Evolutionary conservation across 2,113 vertebrate genomes (phyloP).

Genomic region (Prietella phreatophila): DNA sequence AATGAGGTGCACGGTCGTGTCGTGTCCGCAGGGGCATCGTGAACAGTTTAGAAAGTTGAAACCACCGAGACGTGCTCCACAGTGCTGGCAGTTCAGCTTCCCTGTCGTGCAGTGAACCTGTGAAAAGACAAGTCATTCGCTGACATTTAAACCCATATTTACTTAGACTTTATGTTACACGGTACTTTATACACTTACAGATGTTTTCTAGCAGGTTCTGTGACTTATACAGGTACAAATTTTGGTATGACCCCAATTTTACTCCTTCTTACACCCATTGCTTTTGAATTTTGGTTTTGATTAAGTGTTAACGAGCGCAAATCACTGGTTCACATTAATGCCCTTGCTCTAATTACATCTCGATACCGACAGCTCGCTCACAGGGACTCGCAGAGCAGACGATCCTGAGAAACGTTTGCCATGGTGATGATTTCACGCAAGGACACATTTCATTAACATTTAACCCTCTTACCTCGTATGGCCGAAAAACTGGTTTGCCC

Average conservation of each 20-base stretch:
- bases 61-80: conserved; percentile 77
- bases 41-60: conserved; percentile 81
- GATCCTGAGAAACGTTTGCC: background rate
- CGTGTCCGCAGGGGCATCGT: conserved; percentile 77
- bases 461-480: too few relatives aligned
- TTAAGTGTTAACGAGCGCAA: background rate
- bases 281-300: background rate
- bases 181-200: background rate
- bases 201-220: background rate
- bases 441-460: background rate
- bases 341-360: background rate
- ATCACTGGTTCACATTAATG: background rate
- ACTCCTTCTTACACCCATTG: background rate
- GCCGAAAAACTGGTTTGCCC: too few relatives aligned
- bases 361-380: background rate
- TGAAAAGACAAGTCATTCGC: background rate
- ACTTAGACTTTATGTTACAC: background rate
- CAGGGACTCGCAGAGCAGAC: background rate
- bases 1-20: conserved; percentile 75
- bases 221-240: background rate
- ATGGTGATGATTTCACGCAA: background rate
- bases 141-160: background rate
- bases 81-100: conserved; percentile 83
- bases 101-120: conserved; percentile 84
- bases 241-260: background rate